Evolutionary conservation across 2,113 vertebrate genomes (phyloP).

Genomic region (Sphyrna mokarran): DNA sequence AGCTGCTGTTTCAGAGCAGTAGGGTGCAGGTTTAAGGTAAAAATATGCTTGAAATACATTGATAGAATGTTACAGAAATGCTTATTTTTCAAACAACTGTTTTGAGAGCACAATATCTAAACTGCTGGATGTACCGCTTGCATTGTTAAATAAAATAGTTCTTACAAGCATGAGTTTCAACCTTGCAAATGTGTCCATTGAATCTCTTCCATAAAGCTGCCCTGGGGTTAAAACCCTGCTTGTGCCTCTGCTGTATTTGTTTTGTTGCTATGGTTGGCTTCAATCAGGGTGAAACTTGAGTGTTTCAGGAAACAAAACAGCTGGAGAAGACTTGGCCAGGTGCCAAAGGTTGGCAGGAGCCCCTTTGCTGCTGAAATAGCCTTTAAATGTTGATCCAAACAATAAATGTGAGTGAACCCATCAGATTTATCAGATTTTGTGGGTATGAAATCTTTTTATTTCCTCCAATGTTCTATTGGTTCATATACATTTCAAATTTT

Average conservation of each 20-base stretch:
- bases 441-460: background rate
- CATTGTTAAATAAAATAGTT: background rate
- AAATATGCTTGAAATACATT: no score
- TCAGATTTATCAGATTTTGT: background rate
- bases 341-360: background rate
- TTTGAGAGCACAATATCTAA: no score
- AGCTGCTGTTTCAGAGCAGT: slow-evolving; percentile 25
- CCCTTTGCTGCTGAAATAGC: background rate
- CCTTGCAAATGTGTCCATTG: background rate
- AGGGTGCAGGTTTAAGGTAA: slow-evolving; percentile 37
- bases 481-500: background rate
- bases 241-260: background rate
- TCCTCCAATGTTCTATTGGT: background rate
- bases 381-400: background rate
- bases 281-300: background rate
- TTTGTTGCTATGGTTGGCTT: background rate
- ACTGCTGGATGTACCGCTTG: background rate
- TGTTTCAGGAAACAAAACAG: background rate
- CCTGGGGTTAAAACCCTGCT: background rate
- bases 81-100: background rate
- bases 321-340: background rate
- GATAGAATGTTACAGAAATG: background rate
- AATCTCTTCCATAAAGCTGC: background rate
- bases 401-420: background rate
- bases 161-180: background rate